Evolutionary conservation across 2,888 invertebrate species (phyloP), one percentile per base, ranked within the genome.

Genomic region (Drosophila lacicola): DNA sequence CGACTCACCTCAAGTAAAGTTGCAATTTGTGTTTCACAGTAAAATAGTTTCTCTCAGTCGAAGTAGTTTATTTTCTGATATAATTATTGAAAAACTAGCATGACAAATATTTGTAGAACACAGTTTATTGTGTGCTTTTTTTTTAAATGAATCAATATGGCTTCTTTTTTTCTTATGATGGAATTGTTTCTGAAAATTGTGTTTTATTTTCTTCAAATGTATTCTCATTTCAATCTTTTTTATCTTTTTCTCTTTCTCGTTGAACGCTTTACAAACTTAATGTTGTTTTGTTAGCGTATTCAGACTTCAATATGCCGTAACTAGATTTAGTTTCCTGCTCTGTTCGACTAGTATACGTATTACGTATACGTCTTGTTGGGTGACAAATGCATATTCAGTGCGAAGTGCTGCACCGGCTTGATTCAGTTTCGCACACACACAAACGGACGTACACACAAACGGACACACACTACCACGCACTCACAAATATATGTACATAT

Each of bases 361-460:
- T 72, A 44, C 55, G 69, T 56, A 73, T 65, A 65, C 69, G 64
- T 25, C 41, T 8, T 62, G 70, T 50, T 61, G 58, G 37, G 34
- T 70, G 61, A 42, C 61, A 70, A 64, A 47, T 64, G 56, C 64
- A 74, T 50, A 46, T 53, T 37, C 49, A 51, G 46, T 49, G 56
- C 55, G 9, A 45, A 37, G 11, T 42, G 33, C 45, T 33, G 62
- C 37, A 61, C 13, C 8, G 1, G 50, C 39, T 64, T 45, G 50
- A 60, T 58, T 37, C 46, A 45, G 45, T 46, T 47, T 41, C 21
- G 4, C 33, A 46, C 39, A 45, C n/a, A 49, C 25, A 25, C 41
- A 17, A 17, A 17, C 17, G 17, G 17, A 17, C 17, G 17, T 8
- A 29, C 29, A 8, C 29, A 29, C 8, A 29, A 29, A 29, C 17